Percentiles rank a stretch among this genome's conserved stretches.
phyloP scores from a whole-genome alignment of 1,140 invertebrate species.

The Drosophila repleta region DNA sequence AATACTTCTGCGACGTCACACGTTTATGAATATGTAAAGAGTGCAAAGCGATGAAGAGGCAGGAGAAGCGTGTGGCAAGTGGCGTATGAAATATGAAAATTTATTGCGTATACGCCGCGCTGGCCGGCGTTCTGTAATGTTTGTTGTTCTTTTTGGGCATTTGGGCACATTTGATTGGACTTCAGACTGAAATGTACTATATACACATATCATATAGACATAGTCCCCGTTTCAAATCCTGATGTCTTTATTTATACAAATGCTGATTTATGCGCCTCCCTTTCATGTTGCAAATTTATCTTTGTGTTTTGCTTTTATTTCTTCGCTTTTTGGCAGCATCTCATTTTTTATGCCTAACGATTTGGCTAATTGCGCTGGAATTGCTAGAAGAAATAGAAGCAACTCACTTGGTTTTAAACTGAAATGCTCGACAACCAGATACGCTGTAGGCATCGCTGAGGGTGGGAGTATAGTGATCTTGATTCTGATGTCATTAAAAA shows the following conservation, averaged over 20 bases:
- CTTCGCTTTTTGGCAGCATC: constrained; percentile 38
- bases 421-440: not conserved
- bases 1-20: constrained; percentile 27
- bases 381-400: constrained; percentile 26
- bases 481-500: no score
- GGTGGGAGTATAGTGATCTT: no score
- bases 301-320: constrained; percentile 24
- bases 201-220: constrained; percentile 6
- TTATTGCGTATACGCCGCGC: constrained; percentile 74
- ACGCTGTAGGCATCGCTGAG: not conserved
- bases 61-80: constrained; percentile 18
- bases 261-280: constrained; percentile 73
- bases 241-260: constrained; percentile 75
- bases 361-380: constrained; percentile 64
- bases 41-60: constrained; percentile 33
- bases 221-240: constrained; percentile 62
- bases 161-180: constrained; percentile 64
- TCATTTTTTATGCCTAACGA: constrained; percentile 58
- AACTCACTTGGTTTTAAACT: no score
- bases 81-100: constrained; percentile 78
- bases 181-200: constrained; percentile 28
- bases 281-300: constrained; percentile 70
- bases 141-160: constrained; percentile 43
- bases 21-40: constrained; percentile 3
- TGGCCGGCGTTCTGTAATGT: constrained; percentile 41